These are phyloP conservation scores for Phoenicopterus ruber DNA, from an alignment of 2,113 vertebrate genomes.

Conservation along the genomic window DNA sequence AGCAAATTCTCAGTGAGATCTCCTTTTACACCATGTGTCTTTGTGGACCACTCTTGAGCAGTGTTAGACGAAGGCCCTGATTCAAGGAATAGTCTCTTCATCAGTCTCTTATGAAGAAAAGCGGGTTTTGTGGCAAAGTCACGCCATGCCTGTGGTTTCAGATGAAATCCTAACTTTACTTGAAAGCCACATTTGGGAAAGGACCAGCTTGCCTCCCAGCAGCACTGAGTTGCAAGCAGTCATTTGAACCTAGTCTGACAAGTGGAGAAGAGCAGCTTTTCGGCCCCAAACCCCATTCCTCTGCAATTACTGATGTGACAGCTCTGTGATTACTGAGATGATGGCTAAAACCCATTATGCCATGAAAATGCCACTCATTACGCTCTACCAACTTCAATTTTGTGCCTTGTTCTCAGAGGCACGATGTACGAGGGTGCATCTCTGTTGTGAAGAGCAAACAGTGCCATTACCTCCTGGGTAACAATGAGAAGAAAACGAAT, in stretches of 20 bases:
- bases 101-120: background rate
- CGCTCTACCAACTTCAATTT: background rate
- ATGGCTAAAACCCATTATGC: background rate
- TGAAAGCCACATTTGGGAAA: background rate
- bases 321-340: background rate
- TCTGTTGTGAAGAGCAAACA: background rate
- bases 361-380: conserved; percentile 15
- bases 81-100: background rate
- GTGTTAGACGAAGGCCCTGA: background rate
- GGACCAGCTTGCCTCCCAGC: background rate
- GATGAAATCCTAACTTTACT: background rate
- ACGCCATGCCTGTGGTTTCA: background rate
- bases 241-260: background rate
- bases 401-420: background rate
- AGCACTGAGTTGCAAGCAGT: background rate
- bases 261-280: background rate
- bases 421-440: background rate
- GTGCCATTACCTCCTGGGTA: background rate
- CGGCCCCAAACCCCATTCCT: background rate
- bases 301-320: background rate
- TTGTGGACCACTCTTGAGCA: background rate
- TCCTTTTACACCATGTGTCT: background rate
- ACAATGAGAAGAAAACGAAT: conserved; percentile 9
- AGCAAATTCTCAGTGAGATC: background rate
- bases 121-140: background rate